Base-by-base conservation (phyloP, 2,888 invertebrate species). In the Sesia apiformis region DNA sequence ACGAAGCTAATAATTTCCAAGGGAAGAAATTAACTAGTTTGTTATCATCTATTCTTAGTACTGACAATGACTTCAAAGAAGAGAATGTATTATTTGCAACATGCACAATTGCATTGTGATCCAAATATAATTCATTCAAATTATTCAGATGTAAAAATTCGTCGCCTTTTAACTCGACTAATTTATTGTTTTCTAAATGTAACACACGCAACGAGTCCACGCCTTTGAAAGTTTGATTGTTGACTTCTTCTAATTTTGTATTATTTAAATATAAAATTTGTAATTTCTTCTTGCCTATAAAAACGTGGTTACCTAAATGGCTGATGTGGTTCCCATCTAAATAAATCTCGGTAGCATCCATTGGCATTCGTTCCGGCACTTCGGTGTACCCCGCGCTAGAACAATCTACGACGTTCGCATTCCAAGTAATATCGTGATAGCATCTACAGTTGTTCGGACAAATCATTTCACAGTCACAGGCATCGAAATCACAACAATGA, bases 391-490 rank as follows among this genome's bases (percentile, higher is more conserved):
- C 93, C 52, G 93, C 93, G 70, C 93, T 93, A 52, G 94, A 94
- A 79, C 95, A 96, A 80, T 95, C 95, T 51, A 96, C 95, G 52
- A 96, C 94, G 84, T 96, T 96, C 61, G 94, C 93, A 63, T 93
- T 92, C 95, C 96, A 96, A 60, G 94, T 93, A 72, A 94, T 93
- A 76, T 96, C 96, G 78, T 96, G 95, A 90, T 93, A 96, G 72
- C 96, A 97, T 67, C 92, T 93, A 85, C 96, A 97, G 74, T 94
- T 94, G 71, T 92, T 92, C 52, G 96, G 96, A 79, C 96, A 97
- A 64, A 94, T 95, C 94, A 96, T 96, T 90, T 96, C 94, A 88
- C 96, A 97, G 84, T 97, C 96, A 82, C 96, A 97, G 53, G 95
- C 95, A 70, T 95, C 95, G 77, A 95, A 96, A 67, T 96, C 95